Conservation (phyloP, 92 coral and sea anemone genomes). For the Plumapathes pennacea region DNA sequence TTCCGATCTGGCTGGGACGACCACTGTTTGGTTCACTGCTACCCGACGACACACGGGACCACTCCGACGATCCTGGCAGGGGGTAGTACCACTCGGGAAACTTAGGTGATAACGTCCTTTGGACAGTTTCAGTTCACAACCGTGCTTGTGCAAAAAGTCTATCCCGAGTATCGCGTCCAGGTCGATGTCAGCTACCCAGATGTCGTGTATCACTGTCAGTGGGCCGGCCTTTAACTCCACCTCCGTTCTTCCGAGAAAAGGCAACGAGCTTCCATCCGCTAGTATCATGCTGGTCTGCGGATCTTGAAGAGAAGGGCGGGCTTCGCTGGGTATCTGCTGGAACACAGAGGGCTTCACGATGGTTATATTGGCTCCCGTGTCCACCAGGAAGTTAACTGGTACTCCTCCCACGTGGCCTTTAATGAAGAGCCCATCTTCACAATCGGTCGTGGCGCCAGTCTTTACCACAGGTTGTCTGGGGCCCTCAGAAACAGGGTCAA, state of each 20-base stretch:
- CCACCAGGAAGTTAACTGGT: slow-evolving; percentile 12
- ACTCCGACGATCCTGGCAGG: slow-evolving; percentile 24
- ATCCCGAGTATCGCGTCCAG: slow-evolving; percentile 46
- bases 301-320: neutral
- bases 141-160: slow-evolving; percentile 46
- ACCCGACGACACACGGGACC: slow-evolving; percentile 18
- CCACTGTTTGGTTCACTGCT: slow-evolving; percentile 8
- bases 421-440: slow-evolving; percentile 20
- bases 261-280: slow-evolving; percentile 10
- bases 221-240: slow-evolving; percentile 24
- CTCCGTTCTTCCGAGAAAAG: slow-evolving; percentile 12
- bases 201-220: slow-evolving; percentile 16
- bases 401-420: slow-evolving; percentile 10
- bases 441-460: slow-evolving; percentile 7
- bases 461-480: slow-evolving; percentile 9
- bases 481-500: too few relatives aligned
- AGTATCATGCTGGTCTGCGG: too few relatives aligned
- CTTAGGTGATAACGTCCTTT: slow-evolving; percentile 13
- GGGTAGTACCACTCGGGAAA: slow-evolving; percentile 16
- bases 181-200: slow-evolving; percentile 37
- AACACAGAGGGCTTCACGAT: slow-evolving; percentile 16
- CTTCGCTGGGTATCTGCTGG: slow-evolving; percentile 4
- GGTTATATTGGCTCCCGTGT: slow-evolving; percentile 47
- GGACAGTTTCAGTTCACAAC: slow-evolving; percentile 41
- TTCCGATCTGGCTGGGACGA: slow-evolving; percentile 24